Base-by-base conservation (phyloP, 2,888 invertebrate genomes). In the Stenoptilia bipunctidactyla region DNA sequence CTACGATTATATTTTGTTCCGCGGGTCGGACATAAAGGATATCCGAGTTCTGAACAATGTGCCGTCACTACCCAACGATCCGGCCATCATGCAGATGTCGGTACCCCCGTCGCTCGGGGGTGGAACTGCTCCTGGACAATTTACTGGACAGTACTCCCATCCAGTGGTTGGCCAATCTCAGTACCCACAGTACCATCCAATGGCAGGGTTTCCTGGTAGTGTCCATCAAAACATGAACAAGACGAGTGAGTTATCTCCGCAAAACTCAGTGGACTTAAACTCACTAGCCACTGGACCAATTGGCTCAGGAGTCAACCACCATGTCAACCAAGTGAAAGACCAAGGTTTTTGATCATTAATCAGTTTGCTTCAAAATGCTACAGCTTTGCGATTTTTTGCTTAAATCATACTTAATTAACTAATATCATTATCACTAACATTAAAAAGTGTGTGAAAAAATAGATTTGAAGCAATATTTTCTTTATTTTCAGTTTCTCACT, bases 11-110 rank as follows among this genome's bases (percentile, higher is more conserved):
- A 99, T 99, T 62, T 88, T 99, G 55, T 99, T 99, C 84, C 90
- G 98, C 53, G 98, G 98, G 36, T 92, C 95, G 50, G 99, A 99
- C 75, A 99, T 99, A 65, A 99, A 99, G 85, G 98, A 99, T 74
- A 95, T 99, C 62, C 90, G 97, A 71, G 97, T 99, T 38, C 92
- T 98, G 45, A 95, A 93, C 77, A 92, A 91, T 86, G 91, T 90
- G 40, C 89, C 91, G 49, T 90, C 92, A 39, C 86, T 94, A 63
- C 94, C 95, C 48, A 96, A 97, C 83, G 99, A 99, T 86, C 99
- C 99, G 44, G 99, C 99, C 46, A 99, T 99, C 77, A 96, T 99
- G 85, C 90, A 92, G 86, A 89, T 92, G 79, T 93, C 92, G 46
- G 89, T 92, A 59, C 91, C 90, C 33, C 91, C 92, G 34, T 87